Evolutionary conservation across 2,113 vertebrate species (phyloP).

Genomic region (Spilogale gracilis): DNA sequence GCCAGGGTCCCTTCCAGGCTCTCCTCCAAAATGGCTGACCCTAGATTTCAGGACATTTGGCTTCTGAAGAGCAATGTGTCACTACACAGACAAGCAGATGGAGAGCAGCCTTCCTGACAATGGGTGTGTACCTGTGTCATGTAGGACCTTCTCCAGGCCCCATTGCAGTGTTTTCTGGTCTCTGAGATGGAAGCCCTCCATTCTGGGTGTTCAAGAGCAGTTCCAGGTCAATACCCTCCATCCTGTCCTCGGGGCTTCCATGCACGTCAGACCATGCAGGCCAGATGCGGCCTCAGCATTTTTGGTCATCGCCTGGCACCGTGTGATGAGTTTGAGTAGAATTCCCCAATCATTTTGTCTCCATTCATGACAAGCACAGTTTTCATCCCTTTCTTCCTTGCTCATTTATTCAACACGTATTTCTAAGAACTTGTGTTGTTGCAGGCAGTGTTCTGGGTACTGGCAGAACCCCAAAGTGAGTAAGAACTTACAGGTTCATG

Average conservation of each 20-base stretch:
- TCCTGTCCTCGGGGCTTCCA: background rate
- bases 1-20: background rate
- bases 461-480: background rate
- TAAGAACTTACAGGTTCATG: background rate
- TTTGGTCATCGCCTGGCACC: background rate
- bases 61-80: background rate
- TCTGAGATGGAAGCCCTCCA: background rate
- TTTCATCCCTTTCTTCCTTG: background rate
- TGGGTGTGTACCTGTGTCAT: background rate
- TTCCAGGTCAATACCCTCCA: background rate
- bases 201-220: background rate
- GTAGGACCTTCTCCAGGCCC: background rate
- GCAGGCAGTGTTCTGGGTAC: background rate
- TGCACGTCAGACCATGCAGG: background rate
- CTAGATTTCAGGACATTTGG: background rate
- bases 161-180: background rate
- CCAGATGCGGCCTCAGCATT: background rate
- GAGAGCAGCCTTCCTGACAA: background rate
- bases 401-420: background rate
- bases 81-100: background rate
- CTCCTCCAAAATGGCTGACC: background rate
- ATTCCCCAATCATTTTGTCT: background rate
- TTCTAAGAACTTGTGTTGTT: background rate
- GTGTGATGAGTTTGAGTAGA: background rate
- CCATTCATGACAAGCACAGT: background rate